Evolutionary conservation across 1,140 invertebrate genomes (phyloP).

Genomic region (Chionoecetes opilio): DNA sequence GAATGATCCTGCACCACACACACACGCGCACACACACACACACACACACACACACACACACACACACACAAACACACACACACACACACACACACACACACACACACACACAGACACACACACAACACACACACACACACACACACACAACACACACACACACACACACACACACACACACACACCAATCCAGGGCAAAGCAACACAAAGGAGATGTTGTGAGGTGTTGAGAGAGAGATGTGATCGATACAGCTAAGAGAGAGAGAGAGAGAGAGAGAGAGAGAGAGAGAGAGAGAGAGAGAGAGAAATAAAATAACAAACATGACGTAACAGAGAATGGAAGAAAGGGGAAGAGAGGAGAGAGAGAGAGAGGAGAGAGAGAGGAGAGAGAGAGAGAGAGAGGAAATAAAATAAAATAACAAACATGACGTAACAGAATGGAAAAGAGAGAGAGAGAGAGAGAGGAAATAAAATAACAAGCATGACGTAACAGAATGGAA

Average conservation of each 20-base stretch:
- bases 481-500: background rate
- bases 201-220: background rate
- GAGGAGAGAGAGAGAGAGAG: no score
- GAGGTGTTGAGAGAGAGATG: background rate
- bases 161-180: constrained; percentile 27
- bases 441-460: background rate
- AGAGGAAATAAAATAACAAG: background rate
- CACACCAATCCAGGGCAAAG: background rate
- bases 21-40: background rate
- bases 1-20: background rate
- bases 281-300: background rate
- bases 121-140: constrained; percentile 27
- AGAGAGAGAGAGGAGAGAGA: background rate
- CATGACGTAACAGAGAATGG: background rate
- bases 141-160: constrained; percentile 17
- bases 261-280: background rate
- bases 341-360: background rate
- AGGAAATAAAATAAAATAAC: background rate
- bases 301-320: background rate
- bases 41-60: constrained; percentile 27
- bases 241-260: background rate
- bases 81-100: constrained; percentile 27
- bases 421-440: background rate
- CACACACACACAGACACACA: background rate
- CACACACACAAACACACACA: constrained; percentile 17